Base-by-base conservation (phyloP, 2,797 vertebrate species). In the Lutjanus campechanus region DNA sequence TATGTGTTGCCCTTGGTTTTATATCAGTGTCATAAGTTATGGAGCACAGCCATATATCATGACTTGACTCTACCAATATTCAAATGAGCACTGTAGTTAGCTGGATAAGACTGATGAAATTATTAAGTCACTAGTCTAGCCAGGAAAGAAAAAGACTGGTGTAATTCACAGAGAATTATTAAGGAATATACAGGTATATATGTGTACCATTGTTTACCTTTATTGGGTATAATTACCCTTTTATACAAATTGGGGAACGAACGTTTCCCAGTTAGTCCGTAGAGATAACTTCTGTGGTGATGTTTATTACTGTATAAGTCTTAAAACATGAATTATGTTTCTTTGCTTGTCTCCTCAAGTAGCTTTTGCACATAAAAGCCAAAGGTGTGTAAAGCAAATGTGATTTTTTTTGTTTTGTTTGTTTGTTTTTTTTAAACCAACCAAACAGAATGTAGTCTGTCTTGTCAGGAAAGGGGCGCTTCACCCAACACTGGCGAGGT, bases 1-100 rank as follows among this genome's bases (percentile, higher is more conserved):
- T 81, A 50, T 84, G 43, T 69, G 46, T 84, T 81, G 56, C 50
- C 56, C 61, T 89, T 71, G 17, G 5, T 85, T 89, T 88, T 91
- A 49, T 86, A 62, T 87, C 11, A 11, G 73, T 90, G 58, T 94
- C 72, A 88, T 85, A 73, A 75, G 71, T 72, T 61, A 53, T 62
- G 89, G 92, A 95, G 81, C 84, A 87, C 85, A 96, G 94, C 94
- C 94, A 94, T 94, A 56, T 89, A 74, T 73, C 79, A 89, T 69
- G 70, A 91, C 85, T 84, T 86, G 79, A 90, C 85, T 90, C 61
- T 72, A 82, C 36, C 54, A 76, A 84, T 83, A 75, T 82, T 82
- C 22, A 85, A 60, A 82, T 79, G 25, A 85, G 75, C 83, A 82
- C 80, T 86, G 67, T 70, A 72, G 47, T 67, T 68, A 51, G 61